A percentile compares a stretch with the other conserved stretches of the same genome.
Conservation (phyloP, 2,888 invertebrate genomes). For the Portevinia maculata region DNA sequence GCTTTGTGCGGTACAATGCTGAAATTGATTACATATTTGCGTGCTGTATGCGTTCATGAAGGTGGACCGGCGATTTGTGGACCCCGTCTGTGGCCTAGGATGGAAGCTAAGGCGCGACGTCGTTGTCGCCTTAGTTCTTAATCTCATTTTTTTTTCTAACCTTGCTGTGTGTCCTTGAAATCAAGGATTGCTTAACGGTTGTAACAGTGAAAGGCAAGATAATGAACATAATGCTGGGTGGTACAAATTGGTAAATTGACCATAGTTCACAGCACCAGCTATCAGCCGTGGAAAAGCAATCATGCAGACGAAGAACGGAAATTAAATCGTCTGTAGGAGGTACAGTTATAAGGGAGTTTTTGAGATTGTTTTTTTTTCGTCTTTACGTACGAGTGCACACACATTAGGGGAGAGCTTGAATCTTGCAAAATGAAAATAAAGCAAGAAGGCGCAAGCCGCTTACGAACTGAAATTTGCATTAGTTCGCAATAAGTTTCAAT, state of each 20-base stretch:
- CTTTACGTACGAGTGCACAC: no score
- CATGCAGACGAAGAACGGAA: constrained; percentile 39
- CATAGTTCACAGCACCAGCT: constrained; percentile 8
- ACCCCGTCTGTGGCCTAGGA: constrained; percentile 5
- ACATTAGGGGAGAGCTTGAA: no score
- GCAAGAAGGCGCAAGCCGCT: no score
- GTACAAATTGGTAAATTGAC: constrained; percentile 53
- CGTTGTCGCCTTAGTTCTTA: constrained; percentile 27
- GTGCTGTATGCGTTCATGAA: constrained; percentile 28
- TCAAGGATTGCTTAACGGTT: constrained; percentile 13
- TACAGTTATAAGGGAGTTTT: no score
- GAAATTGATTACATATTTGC: constrained; percentile 54
- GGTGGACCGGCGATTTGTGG: constrained; percentile 12
- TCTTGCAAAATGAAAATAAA: no score
- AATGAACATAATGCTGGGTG: constrained; percentile 42
- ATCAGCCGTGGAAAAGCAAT: constrained; percentile 10
- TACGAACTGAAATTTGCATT: no score
- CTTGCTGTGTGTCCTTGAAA: constrained; percentile 28
- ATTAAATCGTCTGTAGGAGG: constrained; percentile 2
- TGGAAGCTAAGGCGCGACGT: neutral
- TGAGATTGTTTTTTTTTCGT: no score
- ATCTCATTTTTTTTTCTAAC: neutral
- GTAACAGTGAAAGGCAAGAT: constrained; percentile 22
- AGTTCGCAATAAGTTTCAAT: no score
- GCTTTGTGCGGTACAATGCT: neutral